Evolutionary conservation across 2,113 vertebrate species (phyloP), one percentile per base, ranked within the genome.

Genomic region (Rhinichthys klamathensis): DNA sequence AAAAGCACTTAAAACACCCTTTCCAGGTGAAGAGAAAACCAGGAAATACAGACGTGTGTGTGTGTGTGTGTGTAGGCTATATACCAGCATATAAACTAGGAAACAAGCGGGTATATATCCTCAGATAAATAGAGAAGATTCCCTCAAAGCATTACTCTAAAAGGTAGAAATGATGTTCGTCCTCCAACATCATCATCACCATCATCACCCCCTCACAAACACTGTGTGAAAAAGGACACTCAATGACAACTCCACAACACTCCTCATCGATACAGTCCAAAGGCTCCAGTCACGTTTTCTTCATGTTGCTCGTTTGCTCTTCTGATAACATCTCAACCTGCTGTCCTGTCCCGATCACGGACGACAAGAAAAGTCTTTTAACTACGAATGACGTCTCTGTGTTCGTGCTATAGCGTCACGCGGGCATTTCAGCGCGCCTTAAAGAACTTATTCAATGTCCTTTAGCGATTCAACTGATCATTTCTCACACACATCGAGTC

Each of bases 211-310:
- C 23, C 16, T 69, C 63, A 30, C 51, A 78, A 56, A 76, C 67
- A 18, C 44, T 1, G 75, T 18, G 1, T 11, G 27, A 23, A 12
- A 35, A 70, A 56, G 65, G 65, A 72, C 81, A n/a, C 49, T 83
- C 81, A 83, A 72, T 82, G 80, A 82, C 63, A 82, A 56, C 27
- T 54, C 11, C 18, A 38, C 51, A n/a, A 70, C 27, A 54, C 25
- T 32, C 18, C 27, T 25, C 5, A 16, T 5, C 27, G 41, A n/a
- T 54, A 4, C 65, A 12, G 44, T 35, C 25, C 63, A 10, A 44
- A 10, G 2, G 4, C 11, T 38, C 41, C 32, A 23, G n/a, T 83
- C 49, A 72, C 1, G 67, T 23, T 21, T 25, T 70, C 54, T 32
- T 15, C 49, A 56, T 77, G 1, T 21, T 18, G 6, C n/a, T 30